Conservation (phyloP, 2,888 invertebrate genomes). For the Phortica magna region DNA sequence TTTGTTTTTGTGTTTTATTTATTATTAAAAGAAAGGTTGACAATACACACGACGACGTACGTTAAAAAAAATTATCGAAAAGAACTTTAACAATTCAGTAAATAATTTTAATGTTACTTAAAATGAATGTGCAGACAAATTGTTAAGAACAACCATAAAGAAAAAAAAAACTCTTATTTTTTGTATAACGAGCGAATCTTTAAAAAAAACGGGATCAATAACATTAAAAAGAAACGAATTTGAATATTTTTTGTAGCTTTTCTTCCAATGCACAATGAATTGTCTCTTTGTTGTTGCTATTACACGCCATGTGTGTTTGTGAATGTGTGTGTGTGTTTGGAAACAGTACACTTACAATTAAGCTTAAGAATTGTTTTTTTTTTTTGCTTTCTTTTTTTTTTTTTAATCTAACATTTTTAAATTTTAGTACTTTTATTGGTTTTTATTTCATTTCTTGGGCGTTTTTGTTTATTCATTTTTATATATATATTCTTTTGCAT, state of each 20-base stretch:
- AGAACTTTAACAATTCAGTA: slow-evolving; percentile 36
- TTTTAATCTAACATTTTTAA: slow-evolving; percentile 60
- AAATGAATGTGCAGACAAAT: no score
- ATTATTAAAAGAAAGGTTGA: slow-evolving; percentile 14
- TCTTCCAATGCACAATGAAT: background rate
- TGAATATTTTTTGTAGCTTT: no score
- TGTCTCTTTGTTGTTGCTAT: background rate
- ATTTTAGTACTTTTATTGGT: slow-evolving; percentile 38
- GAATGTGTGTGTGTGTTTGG: slow-evolving; percentile 38
- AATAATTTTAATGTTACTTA: slow-evolving; percentile 15
- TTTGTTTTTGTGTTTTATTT: slow-evolving; percentile 40
- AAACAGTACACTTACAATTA: slow-evolving; percentile 77
- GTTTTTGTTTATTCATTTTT: slow-evolving; percentile 44
- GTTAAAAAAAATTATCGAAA: slow-evolving; percentile 46
- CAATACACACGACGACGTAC: slow-evolving; percentile 19
- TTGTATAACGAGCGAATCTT: no score
- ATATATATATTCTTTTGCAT: slow-evolving; percentile 39
- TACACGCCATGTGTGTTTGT: slow-evolving; percentile 14
- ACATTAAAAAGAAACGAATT: slow-evolving; percentile 48
- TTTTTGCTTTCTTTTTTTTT: slow-evolving; percentile 49
- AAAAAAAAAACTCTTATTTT: no score
- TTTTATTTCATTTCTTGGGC: slow-evolving; percentile 21
- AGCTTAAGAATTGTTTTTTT: slow-evolving; percentile 72
- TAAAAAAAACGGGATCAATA: no score
- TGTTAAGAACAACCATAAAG: no score